Base-by-base conservation (phyloP, 92 coral and sea anemone genomes). In the Hydrozoanthus gracilis region DNA sequence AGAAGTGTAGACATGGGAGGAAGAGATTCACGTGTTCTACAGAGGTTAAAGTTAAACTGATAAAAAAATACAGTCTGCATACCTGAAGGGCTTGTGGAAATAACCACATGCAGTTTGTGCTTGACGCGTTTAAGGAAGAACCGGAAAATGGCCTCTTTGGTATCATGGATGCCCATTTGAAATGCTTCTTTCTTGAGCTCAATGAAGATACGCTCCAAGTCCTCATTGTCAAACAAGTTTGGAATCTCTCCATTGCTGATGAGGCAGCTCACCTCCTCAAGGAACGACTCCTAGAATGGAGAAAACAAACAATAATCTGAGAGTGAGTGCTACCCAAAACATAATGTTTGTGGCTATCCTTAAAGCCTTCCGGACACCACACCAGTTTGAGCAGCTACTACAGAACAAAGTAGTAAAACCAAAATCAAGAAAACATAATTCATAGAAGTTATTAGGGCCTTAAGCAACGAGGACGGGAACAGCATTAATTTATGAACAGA, bases 41-140 rank as follows among this genome's bases (percentile, higher is more conserved):
- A 16, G 4, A 3, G 35, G 69, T 2, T 4, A 61, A 12, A 61
- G n/a, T 61, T 6, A 10, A n/a, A 12, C 15, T 8, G 62, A 7
- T 10, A 56, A 56, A 8, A 56, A 56, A n/a, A 65, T 44, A 56
- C 51, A 46, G 45, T 8, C 8, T 61, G 15, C 68, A 90, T 85
- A 35, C 99, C 99, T 48, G 98, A 91, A 35, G 99, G 99, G 77
- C 94, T 96, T 55, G 96, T 96, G 11, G 99, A 96, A 88, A 94
- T 86, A 4, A 93, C 99, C 3, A 94, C 66, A 73, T 96, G 99
- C 1, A 96, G 89, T 69, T 88, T 92, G 58, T 91, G 76, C 52
- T 82, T 96, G 68, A 90, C 99, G n/a, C 99, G 98, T 69, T 90
- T 90, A 44, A 91, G 90, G 92, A 96, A 96, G 91, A 89, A 92